phyloP scores from a whole-genome alignment of 2,888 invertebrate genomes.

The Cataglyphis cursor region DNA sequence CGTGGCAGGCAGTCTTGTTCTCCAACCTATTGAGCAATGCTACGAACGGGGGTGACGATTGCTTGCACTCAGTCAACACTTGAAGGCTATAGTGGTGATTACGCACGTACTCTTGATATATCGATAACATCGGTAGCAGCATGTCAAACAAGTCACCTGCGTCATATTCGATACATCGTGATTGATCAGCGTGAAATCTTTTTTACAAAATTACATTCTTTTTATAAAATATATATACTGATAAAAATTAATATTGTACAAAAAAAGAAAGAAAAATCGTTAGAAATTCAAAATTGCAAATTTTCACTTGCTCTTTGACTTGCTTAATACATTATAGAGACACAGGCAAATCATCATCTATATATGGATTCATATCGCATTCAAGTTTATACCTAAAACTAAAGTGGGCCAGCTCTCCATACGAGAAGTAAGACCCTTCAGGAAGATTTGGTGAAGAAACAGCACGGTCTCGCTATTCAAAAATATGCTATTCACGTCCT shows the following conservation, averaged over 20 bases:
- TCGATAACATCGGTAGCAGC: conserved; percentile 97
- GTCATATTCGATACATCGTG: not conserved
- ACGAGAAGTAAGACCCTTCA: conserved; percentile 96
- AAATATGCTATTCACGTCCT: conserved; percentile 97
- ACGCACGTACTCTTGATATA: conserved; percentile 97
- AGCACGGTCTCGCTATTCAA: conserved; percentile 96
- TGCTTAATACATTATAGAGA: not conserved
- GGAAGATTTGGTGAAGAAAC: conserved; percentile 97
- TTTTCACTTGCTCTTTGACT: not conserved
- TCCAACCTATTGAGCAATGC: conserved; percentile 93
- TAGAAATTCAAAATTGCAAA: not conserved
- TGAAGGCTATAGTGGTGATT: conserved; percentile 98
- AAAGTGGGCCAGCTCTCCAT: conserved; percentile 98
- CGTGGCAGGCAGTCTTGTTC: conserved; percentile 94
- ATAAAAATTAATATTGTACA: not conserved
- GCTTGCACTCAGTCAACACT: conserved; percentile 96
- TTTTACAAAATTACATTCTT: not conserved
- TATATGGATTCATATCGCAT: not conserved
- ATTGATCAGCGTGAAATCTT: not conserved
- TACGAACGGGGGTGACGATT: conserved; percentile 92
- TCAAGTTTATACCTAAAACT: conserved; percentile 91
- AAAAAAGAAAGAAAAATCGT: not conserved
- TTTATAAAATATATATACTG: not conserved
- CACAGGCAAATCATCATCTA: not conserved
- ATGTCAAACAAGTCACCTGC: conserved; percentile 97